phyloP scores from a whole-genome alignment of 2,888 invertebrate species.

The Deroplatys truncata region DNA sequence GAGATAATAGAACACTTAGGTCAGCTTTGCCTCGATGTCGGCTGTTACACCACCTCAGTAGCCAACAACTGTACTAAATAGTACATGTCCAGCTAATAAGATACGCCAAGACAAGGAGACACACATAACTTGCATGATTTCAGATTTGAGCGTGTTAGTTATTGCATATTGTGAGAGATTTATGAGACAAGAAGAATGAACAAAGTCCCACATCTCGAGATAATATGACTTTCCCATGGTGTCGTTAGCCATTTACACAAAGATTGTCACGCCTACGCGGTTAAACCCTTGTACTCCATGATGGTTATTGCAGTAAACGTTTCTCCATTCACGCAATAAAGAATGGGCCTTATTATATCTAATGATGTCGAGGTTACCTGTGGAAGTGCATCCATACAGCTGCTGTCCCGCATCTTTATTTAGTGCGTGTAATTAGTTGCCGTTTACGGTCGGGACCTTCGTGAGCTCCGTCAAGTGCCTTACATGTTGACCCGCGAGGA shows the following conservation, averaged over 20 bases:
- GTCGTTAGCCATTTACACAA: neutral
- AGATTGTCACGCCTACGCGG: neutral
- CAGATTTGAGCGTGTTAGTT: neutral
- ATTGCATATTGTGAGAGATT: neutral
- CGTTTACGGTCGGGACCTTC: neutral
- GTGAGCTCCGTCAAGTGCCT: neutral
- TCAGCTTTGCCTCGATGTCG: too few relatives aligned
- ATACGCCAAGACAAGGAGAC: neutral
- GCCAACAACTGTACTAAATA: neutral
- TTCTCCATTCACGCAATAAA: conserved; percentile 10
- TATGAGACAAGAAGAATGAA: neutral
- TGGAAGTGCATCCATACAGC: neutral
- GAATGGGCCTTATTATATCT: conserved; percentile 6
- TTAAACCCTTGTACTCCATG: neutral
- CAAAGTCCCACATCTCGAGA: neutral
- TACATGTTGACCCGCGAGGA: neutral
- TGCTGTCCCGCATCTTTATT: neutral
- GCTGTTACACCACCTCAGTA: neutral
- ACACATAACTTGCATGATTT: neutral
- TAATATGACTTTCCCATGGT: neutral
- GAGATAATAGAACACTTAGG: too few relatives aligned
- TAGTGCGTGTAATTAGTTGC: neutral
- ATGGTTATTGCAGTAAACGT: neutral
- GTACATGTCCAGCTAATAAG: neutral
- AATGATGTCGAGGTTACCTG: conserved; percentile 10